These are phyloP conservation scores for Neodiprion pinetum DNA, from an alignment of 1,140 invertebrate genomes.

Conservation along the genomic window DNA sequence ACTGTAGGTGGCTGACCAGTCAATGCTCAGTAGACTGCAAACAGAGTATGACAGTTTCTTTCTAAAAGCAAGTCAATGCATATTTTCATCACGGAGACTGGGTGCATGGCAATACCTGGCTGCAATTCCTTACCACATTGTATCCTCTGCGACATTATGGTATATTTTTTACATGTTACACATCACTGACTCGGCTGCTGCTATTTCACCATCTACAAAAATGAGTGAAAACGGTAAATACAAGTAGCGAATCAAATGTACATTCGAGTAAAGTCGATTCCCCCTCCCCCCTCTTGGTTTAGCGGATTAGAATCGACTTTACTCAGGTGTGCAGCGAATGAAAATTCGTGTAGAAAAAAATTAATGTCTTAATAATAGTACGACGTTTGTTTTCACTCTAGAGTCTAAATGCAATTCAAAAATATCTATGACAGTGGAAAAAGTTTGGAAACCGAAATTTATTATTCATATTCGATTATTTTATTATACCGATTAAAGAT, in stretches of 20 bases:
- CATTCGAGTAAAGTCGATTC: too few relatives aligned
- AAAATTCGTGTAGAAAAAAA: too few relatives aligned
- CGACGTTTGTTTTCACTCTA: too few relatives aligned
- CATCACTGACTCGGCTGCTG: constrained; percentile 43
- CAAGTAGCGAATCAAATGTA: neutral
- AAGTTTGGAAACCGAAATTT: too few relatives aligned
- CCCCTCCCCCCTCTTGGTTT: too few relatives aligned
- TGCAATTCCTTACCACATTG: constrained; percentile 74
- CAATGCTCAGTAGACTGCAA: constrained; percentile 69
- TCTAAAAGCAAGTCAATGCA: constrained; percentile 71
- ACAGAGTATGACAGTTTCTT: constrained; percentile 80
- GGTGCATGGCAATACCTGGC: constrained; percentile 87
- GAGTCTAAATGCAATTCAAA: too few relatives aligned
- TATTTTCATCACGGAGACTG: constrained; percentile 76
- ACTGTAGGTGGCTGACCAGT: constrained; percentile 53
- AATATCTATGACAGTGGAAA: too few relatives aligned
- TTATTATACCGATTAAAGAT: too few relatives aligned
- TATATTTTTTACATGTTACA: constrained; percentile 72
- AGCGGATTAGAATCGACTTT: too few relatives aligned
- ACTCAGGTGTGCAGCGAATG: too few relatives aligned
- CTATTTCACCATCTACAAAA: neutral
- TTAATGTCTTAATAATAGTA: too few relatives aligned
- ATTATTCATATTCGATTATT: too few relatives aligned
- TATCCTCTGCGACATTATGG: constrained; percentile 75
- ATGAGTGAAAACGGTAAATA: neutral